These are phyloP conservation scores for Apamea crenata DNA, from an alignment of 2,888 invertebrate genomes.

Conservation along the genomic window DNA sequence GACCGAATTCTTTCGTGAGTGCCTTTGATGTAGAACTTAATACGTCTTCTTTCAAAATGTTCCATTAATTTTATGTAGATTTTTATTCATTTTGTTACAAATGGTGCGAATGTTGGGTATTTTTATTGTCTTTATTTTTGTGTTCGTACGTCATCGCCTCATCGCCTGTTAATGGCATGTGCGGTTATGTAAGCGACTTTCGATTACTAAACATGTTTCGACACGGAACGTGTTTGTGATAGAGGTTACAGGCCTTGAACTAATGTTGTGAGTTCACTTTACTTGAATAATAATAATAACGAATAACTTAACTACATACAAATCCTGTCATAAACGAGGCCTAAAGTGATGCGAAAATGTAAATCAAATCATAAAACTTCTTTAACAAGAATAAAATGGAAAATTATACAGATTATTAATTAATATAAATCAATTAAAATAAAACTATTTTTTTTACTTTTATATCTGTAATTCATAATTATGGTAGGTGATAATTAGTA, in stretches of 20 bases:
- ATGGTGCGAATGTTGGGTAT: neutral
- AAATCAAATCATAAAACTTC: neutral
- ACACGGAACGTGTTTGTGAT: slow-evolving; percentile 47
- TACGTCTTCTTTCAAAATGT: slow-evolving; percentile 32
- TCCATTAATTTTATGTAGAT: slow-evolving; percentile 45
- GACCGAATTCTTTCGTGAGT: slow-evolving; percentile 55
- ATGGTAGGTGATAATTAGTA: neutral
- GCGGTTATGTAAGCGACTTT: slow-evolving; percentile 29
- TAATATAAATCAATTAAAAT: neutral
- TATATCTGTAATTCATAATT: neutral
- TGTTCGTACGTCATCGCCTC: neutral
- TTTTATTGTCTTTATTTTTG: slow-evolving; percentile 24
- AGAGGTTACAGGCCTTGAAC: slow-evolving; percentile 48
- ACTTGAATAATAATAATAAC: neutral
- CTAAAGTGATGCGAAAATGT: neutral
- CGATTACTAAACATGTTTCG: slow-evolving; percentile 45
- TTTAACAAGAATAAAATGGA: neutral
- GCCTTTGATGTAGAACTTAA: slow-evolving; percentile 43
- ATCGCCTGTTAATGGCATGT: slow-evolving; percentile 3
- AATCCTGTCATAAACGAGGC: neutral
- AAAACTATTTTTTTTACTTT: neutral
- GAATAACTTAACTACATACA: slow-evolving; percentile 1
- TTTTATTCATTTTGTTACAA: slow-evolving; percentile 26
- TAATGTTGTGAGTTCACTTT: slow-evolving; percentile 9
- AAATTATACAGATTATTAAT: neutral